A percentile compares a stretch with the other conserved stretches of the same genome.
Evolutionary conservation across 2,797 vertebrate species (phyloP).

Genomic region (Tauraco hartlaubi): DNA sequence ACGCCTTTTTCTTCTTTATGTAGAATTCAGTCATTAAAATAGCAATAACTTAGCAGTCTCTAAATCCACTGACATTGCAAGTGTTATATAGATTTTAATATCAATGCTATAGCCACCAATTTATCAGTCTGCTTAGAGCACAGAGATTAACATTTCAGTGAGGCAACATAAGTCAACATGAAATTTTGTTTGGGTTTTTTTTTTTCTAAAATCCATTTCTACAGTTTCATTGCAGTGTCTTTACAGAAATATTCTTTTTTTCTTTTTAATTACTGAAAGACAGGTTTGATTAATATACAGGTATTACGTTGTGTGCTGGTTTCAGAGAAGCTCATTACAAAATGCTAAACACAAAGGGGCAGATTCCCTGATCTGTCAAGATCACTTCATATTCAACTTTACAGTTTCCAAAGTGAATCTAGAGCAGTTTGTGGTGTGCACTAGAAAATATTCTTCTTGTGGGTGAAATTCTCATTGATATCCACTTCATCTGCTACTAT

Average conservation of each 20-base stretch:
- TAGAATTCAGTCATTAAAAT: background rate
- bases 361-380: background rate
- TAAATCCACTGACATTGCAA: background rate
- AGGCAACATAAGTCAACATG: background rate
- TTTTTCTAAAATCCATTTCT: background rate
- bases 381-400: background rate
- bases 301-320: background rate
- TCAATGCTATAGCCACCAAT: background rate
- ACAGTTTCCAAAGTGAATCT: background rate
- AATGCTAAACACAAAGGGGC: background rate
- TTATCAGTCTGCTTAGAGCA: background rate
- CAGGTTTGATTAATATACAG: background rate
- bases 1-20: background rate
- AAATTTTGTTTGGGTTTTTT: background rate
- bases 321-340: background rate
- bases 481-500: background rate
- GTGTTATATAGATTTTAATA: background rate
- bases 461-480: background rate
- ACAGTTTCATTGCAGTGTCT: background rate
- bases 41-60: background rate
- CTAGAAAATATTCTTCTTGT: background rate
- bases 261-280: conserved; percentile 1
- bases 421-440: background rate
- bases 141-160: background rate
- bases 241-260: background rate